Percentiles rank a stretch among this genome's conserved stretches.
Evolutionary conservation across 2,888 invertebrate species (phyloP).

Genomic region (Lepidocyrtoides sp.): DNA sequence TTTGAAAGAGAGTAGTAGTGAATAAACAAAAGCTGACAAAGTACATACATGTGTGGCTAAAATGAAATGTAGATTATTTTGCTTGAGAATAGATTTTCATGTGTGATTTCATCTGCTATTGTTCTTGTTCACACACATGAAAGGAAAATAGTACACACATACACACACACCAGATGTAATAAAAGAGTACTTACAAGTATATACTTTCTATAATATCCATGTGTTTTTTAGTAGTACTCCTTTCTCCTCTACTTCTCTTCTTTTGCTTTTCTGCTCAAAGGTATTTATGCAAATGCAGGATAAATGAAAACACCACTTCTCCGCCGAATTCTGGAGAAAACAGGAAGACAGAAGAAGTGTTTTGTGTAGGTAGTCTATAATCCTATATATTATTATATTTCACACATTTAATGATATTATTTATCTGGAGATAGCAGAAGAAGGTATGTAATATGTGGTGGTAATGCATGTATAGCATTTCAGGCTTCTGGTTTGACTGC

Average conservation of each 20-base stretch:
- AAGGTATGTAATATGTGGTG: background rate
- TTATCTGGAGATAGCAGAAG: background rate
- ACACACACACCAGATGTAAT: background rate
- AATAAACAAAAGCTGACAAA: slow-evolving; percentile 12
- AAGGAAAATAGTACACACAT: background rate
- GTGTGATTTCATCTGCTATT: background rate
- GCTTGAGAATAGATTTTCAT: slow-evolving; percentile 17
- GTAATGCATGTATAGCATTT: background rate
- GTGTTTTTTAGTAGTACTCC: too few species aligned
- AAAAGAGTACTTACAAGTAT: background rate
- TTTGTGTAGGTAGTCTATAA: background rate
- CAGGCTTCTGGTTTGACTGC: background rate
- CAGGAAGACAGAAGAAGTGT: background rate
- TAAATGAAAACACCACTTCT: slow-evolving; percentile 45
- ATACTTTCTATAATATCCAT: slow-evolving; percentile 20
- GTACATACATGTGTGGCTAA: background rate
- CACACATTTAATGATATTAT: slow-evolving; percentile 5
- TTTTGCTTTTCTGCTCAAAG: slow-evolving; percentile 36
- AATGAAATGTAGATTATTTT: slow-evolving; percentile 13
- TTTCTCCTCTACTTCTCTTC: background rate
- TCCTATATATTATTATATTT: background rate
- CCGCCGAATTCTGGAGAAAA: background rate
- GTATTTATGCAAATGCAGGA: slow-evolving; percentile 47
- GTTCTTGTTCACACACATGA: slow-evolving; percentile 17
- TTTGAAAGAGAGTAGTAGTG: background rate